Evolutionary conservation across 2,113 vertebrate species (phyloP).

Genomic region (Rhegmatorhina hoffmannsi): DNA sequence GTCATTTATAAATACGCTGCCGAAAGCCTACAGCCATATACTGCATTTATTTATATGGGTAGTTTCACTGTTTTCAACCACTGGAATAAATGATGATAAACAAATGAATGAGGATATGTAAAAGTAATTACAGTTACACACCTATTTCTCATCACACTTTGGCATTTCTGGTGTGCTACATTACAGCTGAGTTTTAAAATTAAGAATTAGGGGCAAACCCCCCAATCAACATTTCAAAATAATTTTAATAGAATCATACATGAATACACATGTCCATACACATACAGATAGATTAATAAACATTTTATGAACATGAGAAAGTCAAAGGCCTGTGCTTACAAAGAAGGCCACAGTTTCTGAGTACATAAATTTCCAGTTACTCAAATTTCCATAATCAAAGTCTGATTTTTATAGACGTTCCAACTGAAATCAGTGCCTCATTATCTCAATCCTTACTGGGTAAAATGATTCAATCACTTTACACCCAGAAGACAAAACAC

Average conservation of each 20-base stretch:
- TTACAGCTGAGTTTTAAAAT: neutral
- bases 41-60: neutral
- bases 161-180: neutral
- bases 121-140: neutral
- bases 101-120: neutral
- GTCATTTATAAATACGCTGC: neutral
- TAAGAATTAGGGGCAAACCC: rapidly evolving
- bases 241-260: neutral
- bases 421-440: neutral
- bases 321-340: conserved; percentile 6
- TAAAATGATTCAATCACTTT: neutral
- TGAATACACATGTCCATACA: neutral
- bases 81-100: neutral
- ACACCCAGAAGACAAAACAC: neutral
- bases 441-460: neutral
- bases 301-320: neutral
- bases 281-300: neutral
- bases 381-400: neutral
- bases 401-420: neutral
- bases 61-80: neutral
- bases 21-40: neutral
- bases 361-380: neutral
- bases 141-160: neutral
- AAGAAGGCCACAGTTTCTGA: neutral
- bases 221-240: neutral